Percentiles rank a stretch among this genome's conserved stretches.
phyloP scores from a whole-genome alignment of 2,888 invertebrate genomes.

The Catocala fraxini region DNA sequence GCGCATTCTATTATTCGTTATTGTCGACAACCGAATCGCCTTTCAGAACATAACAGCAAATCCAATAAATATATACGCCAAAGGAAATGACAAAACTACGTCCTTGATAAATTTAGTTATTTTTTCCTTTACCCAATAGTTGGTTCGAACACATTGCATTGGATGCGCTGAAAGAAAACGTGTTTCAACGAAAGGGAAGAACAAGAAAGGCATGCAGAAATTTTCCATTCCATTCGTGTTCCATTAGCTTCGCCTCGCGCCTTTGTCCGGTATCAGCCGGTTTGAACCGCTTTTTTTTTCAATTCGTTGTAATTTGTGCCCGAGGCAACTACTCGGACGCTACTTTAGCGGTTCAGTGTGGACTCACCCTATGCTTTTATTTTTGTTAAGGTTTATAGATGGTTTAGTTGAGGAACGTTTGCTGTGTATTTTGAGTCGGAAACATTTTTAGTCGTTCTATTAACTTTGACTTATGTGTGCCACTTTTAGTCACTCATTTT shows the following conservation, averaged over 20 bases:
- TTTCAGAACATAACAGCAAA: no score
- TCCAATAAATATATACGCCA: background rate
- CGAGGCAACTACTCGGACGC: constrained; percentile 36
- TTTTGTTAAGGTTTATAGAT: constrained; percentile 18
- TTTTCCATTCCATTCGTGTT: constrained; percentile 64
- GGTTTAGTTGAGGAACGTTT: constrained; percentile 18
- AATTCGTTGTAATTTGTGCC: constrained; percentile 52
- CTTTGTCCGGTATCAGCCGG: constrained; percentile 57
- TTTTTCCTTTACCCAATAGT: constrained; percentile 35
- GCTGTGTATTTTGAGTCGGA: constrained; percentile 15
- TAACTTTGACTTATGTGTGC: no score
- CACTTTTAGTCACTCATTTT: no score
- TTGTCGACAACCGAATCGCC: no score
- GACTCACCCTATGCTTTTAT: constrained; percentile 24
- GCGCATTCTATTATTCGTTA: no score
- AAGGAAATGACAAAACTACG: constrained; percentile 35
- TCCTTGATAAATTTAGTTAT: constrained; percentile 39
- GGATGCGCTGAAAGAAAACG: constrained; percentile 54
- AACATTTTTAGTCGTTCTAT: no score
- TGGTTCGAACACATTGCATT: constrained; percentile 43
- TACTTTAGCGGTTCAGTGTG: constrained; percentile 43
- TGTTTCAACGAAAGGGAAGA: constrained; percentile 52
- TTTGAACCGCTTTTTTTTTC: constrained; percentile 45
- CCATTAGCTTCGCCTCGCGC: constrained; percentile 61
- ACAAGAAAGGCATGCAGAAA: constrained; percentile 62